Base-by-base conservation (phyloP, 1,140 invertebrate genomes). In the Microplitis mediator region DNA sequence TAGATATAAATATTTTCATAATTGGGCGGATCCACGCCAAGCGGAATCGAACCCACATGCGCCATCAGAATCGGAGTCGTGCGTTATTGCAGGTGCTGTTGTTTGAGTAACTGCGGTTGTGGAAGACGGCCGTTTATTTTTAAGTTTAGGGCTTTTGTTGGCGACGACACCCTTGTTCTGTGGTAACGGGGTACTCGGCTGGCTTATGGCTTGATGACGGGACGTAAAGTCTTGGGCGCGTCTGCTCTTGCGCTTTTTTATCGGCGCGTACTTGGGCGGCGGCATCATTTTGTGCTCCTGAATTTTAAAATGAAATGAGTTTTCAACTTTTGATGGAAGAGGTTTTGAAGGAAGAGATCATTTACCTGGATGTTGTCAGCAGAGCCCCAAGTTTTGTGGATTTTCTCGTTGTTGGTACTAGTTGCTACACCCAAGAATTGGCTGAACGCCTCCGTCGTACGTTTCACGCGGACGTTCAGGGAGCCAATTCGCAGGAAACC, bases 401-500 rank as follows among this genome's bases (percentile, higher is more conserved):
- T 86, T 82, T 91, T 91, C 45, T 91, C 89, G 80, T 82, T 83
- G 78, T 84, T 81, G 72, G 73, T 80, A 63, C 88, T 88, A 65
- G 86, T 86, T 78, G 93, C 92, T 75, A 93, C 93, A 75, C 93
- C 94, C 76, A 95, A 88, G 81, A 95, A 95, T 80, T 95, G 94
- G 86, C 94, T 95, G 88, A 95, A 95, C 1, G 94, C 94, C 82
- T 95, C 94, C 56, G 94, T 95, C 32, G 95, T 96, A 84, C 94
- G 95, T 88, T 96, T 96, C 79, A 96, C 95, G 80, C 95, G 90
- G 51, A 96, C 94, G 88, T 96, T 96, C 81, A 97, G 86, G 6
- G 95, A 97, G 76, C 95, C 95, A 88, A 97, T 96, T 78, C 95
- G 90, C 74, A 96, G 90, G 86, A 97, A 96, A 80, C 94, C 91